Evolutionary conservation across 1,140 invertebrate species (phyloP).

Genomic region (Drosophila ananassae): DNA sequence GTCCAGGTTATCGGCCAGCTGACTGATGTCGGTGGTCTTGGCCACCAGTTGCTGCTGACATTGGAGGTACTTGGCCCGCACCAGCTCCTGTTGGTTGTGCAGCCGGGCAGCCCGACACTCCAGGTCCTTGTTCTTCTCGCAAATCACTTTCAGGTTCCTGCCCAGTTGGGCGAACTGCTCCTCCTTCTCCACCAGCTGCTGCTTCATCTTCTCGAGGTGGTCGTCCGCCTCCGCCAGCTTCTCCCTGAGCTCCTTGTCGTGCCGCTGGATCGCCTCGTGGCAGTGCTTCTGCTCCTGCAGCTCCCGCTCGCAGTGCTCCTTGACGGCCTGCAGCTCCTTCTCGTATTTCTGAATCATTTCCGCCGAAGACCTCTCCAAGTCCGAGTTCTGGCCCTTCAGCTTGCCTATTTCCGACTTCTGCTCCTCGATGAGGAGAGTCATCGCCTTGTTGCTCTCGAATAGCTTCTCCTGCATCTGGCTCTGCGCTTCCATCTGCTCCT

Average conservation of each 20-base stretch:
- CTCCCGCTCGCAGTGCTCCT: background rate
- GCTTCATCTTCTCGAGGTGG: slow-evolving; percentile 24
- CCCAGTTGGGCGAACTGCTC: slow-evolving; percentile 33
- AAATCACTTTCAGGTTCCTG: slow-evolving; percentile 21
- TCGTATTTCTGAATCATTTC: background rate
- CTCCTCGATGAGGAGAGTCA: background rate
- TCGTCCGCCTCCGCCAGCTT: slow-evolving; percentile 5
- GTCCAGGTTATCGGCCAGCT: background rate
- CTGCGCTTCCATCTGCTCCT: background rate
- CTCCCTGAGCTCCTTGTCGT: background rate
- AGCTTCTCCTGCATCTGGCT: background rate
- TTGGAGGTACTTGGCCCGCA: slow-evolving; percentile 1
- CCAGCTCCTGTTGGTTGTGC: background rate
- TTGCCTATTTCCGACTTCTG: background rate
- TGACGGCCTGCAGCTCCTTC: background rate
- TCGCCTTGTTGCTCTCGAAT: background rate
- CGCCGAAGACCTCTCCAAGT: background rate
- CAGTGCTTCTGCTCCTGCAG: background rate
- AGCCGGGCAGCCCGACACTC: slow-evolving; percentile 21
- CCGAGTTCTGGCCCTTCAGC: background rate
- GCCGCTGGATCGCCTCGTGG: background rate
- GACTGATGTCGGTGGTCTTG: background rate
- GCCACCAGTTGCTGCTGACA: background rate
- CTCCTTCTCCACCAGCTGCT: slow-evolving; percentile 42
- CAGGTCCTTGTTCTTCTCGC: slow-evolving; percentile 20